Evolutionary conservation across 2,888 invertebrate species (phyloP).

Genomic region (Spilosoma lubricipeda): DNA sequence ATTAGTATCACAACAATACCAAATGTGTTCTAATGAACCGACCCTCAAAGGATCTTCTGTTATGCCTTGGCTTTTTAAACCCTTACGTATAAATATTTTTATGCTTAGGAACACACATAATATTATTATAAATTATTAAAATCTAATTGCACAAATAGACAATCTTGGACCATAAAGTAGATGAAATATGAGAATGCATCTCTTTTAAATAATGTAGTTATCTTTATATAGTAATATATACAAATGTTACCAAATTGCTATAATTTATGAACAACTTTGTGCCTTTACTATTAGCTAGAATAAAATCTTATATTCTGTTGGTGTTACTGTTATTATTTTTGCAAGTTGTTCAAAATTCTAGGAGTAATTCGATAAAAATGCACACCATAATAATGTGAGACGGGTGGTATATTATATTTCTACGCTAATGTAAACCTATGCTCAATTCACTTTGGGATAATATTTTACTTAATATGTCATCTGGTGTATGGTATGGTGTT

Average conservation of each 20-base stretch:
- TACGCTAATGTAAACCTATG: neutral
- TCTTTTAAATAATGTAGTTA: slow-evolving; percentile 40
- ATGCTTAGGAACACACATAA: slow-evolving; percentile 38
- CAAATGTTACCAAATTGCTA: slow-evolving; percentile 73
- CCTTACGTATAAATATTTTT: slow-evolving; percentile 45
- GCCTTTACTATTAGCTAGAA: slow-evolving; percentile 64
- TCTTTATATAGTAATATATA: slow-evolving; percentile 53
- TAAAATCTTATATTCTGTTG: slow-evolving; percentile 52
- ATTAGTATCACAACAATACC: slow-evolving; percentile 10
- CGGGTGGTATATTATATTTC: neutral
- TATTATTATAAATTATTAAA: slow-evolving; percentile 15
- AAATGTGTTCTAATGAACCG: slow-evolving; percentile 34
- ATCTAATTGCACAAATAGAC: slow-evolving; percentile 49
- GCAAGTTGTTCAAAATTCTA: slow-evolving; percentile 53
- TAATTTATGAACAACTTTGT: slow-evolving; percentile 62
- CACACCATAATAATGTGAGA: neutral
- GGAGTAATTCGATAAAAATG: slow-evolving; percentile 12
- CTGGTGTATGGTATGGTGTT: neutral
- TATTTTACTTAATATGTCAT: neutral
- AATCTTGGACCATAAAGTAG: slow-evolving; percentile 54
- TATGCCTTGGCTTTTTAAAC: slow-evolving; percentile 35
- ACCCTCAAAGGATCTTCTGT: slow-evolving; percentile 33
- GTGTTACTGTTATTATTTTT: slow-evolving; percentile 60
- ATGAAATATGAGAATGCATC: slow-evolving; percentile 30
- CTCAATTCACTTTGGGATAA: neutral